A percentile compares a stretch with the other conserved stretches of the same genome.
phyloP scores from a whole-genome alignment of 2,113 vertebrate genomes.

The Nesogale talazaci region DNA sequence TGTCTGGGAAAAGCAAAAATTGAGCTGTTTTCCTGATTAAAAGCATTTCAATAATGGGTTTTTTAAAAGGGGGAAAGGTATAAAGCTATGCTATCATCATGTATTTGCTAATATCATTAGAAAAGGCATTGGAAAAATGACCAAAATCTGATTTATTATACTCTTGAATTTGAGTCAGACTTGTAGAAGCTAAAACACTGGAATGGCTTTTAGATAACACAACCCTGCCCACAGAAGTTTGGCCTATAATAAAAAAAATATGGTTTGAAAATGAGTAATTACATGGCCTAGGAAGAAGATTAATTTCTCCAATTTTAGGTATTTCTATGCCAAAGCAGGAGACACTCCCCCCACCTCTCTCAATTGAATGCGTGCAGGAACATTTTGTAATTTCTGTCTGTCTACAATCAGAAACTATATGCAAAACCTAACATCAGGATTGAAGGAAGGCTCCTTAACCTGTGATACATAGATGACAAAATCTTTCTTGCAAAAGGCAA shows the following conservation, averaged over 20 bases:
- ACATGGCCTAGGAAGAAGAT: background rate
- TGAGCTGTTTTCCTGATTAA: slow-evolving; percentile 12
- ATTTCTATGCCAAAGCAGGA: background rate
- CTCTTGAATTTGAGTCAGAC: slow-evolving; percentile 25
- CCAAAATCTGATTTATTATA: slow-evolving; percentile 43
- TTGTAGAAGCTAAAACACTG: background rate
- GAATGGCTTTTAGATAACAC: background rate
- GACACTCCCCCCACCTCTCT: background rate
- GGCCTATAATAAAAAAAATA: slow-evolving; percentile 26
- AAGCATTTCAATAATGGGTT: background rate
- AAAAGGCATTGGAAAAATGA: slow-evolving; percentile 48
- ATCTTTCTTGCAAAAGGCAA: too few species aligned
- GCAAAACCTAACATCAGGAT: too few species aligned
- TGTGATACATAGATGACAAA: too few species aligned
- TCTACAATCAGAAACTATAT: background rate
- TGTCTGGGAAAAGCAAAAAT: background rate
- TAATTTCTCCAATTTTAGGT: background rate
- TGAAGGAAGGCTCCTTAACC: too few species aligned
- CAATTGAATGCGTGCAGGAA: background rate
- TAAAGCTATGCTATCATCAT: slow-evolving; percentile 1
- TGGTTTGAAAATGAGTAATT: slow-evolving; percentile 30
- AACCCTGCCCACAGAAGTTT: background rate
- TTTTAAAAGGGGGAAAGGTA: background rate
- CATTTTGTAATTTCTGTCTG: background rate
- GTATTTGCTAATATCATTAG: slow-evolving; percentile 44